Evolutionary conservation across 2,113 vertebrate genomes (phyloP), one percentile per base, ranked within the genome.

Genomic region (Microcebus lehilahytsara): DNA sequence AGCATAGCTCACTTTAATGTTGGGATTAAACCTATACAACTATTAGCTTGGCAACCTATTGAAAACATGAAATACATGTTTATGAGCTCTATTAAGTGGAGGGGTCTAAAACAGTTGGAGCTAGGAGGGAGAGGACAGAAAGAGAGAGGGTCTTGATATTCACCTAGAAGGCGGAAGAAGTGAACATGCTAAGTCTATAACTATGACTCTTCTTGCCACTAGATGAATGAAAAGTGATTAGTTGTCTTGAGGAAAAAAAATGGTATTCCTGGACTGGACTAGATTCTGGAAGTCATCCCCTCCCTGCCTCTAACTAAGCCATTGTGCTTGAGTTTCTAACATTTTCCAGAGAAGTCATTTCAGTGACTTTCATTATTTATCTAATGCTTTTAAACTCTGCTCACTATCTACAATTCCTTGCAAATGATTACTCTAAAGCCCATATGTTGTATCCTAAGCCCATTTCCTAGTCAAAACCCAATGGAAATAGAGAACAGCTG

Each of bases 261-360:
- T 51, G 6, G 2, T 72, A 11, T 81, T 89, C 66, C 91, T 79
- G 14, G 42, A 56, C 10, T 74, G 75, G 53, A 91, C 66, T 92
- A 12, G 9, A 60, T 96, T 89, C 64, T 97, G 49, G 81, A 81
- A 69, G 17, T 46, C 62, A 85, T 66, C 34, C 7, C 23, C 12
- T 49, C n/a, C 3, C 2, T 46, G 9, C n/a, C 67, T 93, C 27
- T 27, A 80, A 62, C 53, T 71, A 93, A 62, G 42, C 53, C 75
- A 25, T 17, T 93, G 51, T 10, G 51, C 27, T 85, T 83, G 49
- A 87, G 23, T 94, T 75, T 79, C 42, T 94, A 93, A 89, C 74
- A 83, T 85, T 96, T 91, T 97, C 89, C 95, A 93, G 81, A 94
- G 56, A 69, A 90, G 49, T 9, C 58, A 94, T 88, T 94, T 93